phyloP scores from a whole-genome alignment of 1,140 invertebrate genomes.

The Cydia strobilella region DNA sequence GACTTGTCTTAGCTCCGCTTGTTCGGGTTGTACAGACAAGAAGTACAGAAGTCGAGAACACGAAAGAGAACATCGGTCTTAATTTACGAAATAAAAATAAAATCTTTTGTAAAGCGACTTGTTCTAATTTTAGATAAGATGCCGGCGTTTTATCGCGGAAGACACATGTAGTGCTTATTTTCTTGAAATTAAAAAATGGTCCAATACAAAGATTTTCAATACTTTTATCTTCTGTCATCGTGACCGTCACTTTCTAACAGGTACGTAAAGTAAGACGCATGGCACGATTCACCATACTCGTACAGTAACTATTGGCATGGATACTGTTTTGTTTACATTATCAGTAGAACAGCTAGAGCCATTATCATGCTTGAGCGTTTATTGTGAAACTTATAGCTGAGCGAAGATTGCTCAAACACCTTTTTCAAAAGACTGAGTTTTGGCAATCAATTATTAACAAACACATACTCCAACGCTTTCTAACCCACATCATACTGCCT shows the following conservation, averaged over 20 bases:
- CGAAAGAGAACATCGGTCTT: not conserved
- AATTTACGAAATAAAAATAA: not conserved
- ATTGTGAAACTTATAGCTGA: not conserved
- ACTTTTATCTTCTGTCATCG: no score
- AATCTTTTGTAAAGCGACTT: no score
- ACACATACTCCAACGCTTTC: not conserved
- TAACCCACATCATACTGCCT: not conserved
- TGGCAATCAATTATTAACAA: not conserved
- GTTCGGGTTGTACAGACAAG: not conserved
- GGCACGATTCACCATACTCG: no score
- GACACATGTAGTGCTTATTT: no score
- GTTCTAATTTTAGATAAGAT: no score
- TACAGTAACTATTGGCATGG: no score
- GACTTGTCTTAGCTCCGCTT: constrained; percentile 2
- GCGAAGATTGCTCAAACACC: not conserved
- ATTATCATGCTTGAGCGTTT: constrained; percentile 6
- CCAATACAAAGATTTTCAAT: no score
- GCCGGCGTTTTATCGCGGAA: no score
- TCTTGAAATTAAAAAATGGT: no score
- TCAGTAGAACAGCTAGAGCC: not conserved
- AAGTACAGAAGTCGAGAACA: not conserved
- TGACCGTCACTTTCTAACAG: no score
- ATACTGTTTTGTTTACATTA: not conserved
- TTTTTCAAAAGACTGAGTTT: not conserved
- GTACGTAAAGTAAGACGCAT: no score